These are phyloP conservation scores for Sphenopsis melanotis DNA, from an alignment of 2,797 vertebrate genomes.

Conservation along the genomic window DNA sequence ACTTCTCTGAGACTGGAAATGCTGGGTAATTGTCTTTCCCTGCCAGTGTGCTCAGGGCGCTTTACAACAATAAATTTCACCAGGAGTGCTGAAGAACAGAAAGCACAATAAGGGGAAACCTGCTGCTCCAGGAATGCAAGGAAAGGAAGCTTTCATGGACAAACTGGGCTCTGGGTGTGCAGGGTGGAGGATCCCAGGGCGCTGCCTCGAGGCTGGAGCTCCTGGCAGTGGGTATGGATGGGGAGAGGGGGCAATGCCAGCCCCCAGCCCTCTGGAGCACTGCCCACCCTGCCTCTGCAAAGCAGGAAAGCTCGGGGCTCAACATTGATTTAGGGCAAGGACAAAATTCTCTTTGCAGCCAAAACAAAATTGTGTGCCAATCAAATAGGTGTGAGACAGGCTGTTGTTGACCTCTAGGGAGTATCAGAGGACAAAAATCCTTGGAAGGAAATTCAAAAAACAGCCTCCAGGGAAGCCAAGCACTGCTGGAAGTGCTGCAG, in stretches of 20 bases:
- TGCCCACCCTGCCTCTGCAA: neutral
- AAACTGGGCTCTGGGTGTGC: neutral
- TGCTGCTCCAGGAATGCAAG: neutral
- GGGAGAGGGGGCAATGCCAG: neutral
- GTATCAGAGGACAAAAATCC: slow-evolving; percentile 5
- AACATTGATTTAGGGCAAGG: neutral
- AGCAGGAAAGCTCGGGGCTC: fast-evolving
- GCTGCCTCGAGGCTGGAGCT: neutral
- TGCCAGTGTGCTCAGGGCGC: slow-evolving; percentile 51
- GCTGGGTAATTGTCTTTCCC: slow-evolving; percentile 61
- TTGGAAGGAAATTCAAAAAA: neutral
- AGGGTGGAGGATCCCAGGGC: neutral
- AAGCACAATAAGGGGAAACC: neutral
- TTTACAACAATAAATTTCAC: slow-evolving; percentile 59
- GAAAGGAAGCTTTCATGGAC: fast-evolving
- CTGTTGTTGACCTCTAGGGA: neutral
- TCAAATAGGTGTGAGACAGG: slow-evolving; percentile 1
- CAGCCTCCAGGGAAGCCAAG: neutral
- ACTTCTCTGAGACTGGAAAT: slow-evolving; percentile 40
- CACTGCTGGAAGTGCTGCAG: neutral
- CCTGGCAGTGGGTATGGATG: neutral
- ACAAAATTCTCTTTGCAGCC: neutral
- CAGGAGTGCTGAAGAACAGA: slow-evolving; percentile 33
- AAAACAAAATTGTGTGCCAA: neutral
- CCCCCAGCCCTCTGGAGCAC: fast-evolving